phyloP scores from a whole-genome alignment of 2,888 invertebrate genomes.

The Habroteleia sp. region DNA sequence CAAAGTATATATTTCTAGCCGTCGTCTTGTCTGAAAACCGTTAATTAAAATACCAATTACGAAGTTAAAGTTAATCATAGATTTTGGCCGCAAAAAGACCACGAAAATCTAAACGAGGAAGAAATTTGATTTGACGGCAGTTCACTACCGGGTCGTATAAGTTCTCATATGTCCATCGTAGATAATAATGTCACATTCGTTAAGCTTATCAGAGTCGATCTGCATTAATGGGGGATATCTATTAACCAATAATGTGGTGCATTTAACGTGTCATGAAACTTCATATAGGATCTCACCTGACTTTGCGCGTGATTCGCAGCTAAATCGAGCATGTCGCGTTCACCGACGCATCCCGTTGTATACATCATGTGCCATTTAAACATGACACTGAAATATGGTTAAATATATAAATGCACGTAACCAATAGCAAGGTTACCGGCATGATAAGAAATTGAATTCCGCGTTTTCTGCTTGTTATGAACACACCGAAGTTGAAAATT shows the following conservation, averaged over 20 bases:
- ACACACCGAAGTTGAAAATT: too few species aligned
- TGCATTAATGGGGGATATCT: conserved; percentile 64
- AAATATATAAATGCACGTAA: conserved; percentile 1
- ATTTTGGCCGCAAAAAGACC: conserved; percentile 5
- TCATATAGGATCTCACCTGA: conserved; percentile 38
- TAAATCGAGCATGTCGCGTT: conserved; percentile 42
- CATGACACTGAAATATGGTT: too few species aligned
- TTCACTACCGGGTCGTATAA: conserved; percentile 48
- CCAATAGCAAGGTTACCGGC: conserved; percentile 39
- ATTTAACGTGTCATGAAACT: conserved; percentile 33
- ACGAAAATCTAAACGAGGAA: conserved; percentile 41
- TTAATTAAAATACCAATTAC: conserved; percentile 34
- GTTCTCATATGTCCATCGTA: conserved; percentile 65
- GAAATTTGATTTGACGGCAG: conserved; percentile 27
- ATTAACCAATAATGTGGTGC: conserved; percentile 52
- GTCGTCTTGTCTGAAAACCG: conserved; percentile 10
- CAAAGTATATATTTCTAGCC: conserved; percentile 26
- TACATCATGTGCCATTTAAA: conserved; percentile 14
- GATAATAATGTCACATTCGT: conserved; percentile 78
- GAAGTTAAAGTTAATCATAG: conserved; percentile 33
- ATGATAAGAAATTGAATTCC: conserved; percentile 17
- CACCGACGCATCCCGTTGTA: neutral
- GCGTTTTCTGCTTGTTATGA: too few species aligned
- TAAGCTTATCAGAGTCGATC: conserved; percentile 77
- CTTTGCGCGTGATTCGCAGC: conserved; percentile 35